Evolutionary conservation across 2,113 vertebrate genomes (phyloP).

Genomic region (Cephalopholis sonnerati): DNA sequence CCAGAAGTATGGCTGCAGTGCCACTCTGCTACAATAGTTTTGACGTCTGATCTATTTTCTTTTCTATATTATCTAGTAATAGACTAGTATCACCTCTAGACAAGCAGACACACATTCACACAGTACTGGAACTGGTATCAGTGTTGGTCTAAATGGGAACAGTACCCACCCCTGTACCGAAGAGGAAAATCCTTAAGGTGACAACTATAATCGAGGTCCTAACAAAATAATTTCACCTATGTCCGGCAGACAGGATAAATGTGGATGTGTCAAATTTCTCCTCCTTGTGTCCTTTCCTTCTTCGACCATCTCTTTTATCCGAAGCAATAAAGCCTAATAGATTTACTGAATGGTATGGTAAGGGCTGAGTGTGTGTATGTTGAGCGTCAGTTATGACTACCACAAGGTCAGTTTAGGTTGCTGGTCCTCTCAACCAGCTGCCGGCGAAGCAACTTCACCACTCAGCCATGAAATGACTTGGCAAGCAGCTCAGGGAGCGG

Average conservation of each 20-base stretch:
- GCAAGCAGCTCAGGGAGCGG: constrained; percentile 72
- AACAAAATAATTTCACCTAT: not conserved
- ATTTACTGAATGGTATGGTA: constrained; percentile 70
- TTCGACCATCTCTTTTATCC: constrained; percentile 56
- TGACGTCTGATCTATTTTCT: too few relatives aligned
- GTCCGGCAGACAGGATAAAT: constrained; percentile 8
- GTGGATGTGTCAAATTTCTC: constrained; percentile 40
- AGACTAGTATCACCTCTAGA: too few relatives aligned
- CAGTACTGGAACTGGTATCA: too few relatives aligned
- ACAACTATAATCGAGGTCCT: not conserved
- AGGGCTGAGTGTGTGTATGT: constrained; percentile 70
- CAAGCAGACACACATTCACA: too few relatives aligned
- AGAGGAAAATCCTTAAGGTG: not conserved
- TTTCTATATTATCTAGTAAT: too few relatives aligned
- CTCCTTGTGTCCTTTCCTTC: constrained; percentile 70
- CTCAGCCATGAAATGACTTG: constrained; percentile 85
- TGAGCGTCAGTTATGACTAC: constrained; percentile 75
- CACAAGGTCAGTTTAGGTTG: constrained; percentile 85
- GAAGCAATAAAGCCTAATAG: constrained; percentile 72
- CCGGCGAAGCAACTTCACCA: constrained; percentile 78
- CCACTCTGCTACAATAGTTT: too few relatives aligned
- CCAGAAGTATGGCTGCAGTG: too few relatives aligned
- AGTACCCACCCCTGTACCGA: not conserved
- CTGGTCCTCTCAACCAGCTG: constrained; percentile 82
- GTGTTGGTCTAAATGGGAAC: too few relatives aligned